Percentiles rank a stretch among this genome's conserved stretches.
Conservation (phyloP, 2,888 invertebrate species). For the Pseudolycoriella hygida region DNA sequence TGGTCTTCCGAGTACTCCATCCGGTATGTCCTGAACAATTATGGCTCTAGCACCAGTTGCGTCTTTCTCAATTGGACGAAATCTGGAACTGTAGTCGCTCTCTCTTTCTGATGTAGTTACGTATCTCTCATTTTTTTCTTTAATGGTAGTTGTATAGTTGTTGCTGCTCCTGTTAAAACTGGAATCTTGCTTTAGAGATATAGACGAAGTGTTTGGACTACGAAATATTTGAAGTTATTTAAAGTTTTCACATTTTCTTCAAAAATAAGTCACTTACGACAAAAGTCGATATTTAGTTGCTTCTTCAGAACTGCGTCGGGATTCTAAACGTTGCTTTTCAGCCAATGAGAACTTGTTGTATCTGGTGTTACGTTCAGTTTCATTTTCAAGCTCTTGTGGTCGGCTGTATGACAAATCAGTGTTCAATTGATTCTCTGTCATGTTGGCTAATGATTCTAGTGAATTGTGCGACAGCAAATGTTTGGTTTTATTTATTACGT, state of each 20-base stretch:
- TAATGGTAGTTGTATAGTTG: slow-evolving; percentile 26
- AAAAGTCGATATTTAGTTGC: slow-evolving; percentile 15
- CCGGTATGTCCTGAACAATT: slow-evolving; percentile 68
- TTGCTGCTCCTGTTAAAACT: slow-evolving; percentile 24
- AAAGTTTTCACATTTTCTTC: background rate
- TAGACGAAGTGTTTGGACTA: slow-evolving; percentile 22
- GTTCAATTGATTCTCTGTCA: slow-evolving; percentile 41
- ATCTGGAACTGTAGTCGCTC: slow-evolving; percentile 18
- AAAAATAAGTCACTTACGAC: slow-evolving; percentile 6
- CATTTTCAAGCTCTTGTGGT: slow-evolving; percentile 35
- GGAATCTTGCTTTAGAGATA: slow-evolving; percentile 26
- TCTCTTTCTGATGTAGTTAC: slow-evolving; percentile 20
- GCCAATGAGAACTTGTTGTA: slow-evolving; percentile 35
- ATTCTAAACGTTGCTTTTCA: slow-evolving; percentile 15
- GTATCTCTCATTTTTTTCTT: slow-evolving; percentile 26
- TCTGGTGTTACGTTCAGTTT: slow-evolving; percentile 42
- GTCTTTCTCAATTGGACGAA: slow-evolving; percentile 35
- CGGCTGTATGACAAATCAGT: slow-evolving; percentile 29
- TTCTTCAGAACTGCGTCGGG: slow-evolving; percentile 20
- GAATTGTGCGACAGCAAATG: slow-evolving; percentile 53
- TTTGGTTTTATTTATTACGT: slow-evolving; percentile 62
- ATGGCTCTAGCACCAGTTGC: slow-evolving; percentile 67
- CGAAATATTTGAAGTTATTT: too few species aligned
- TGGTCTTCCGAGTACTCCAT: slow-evolving; percentile 75
- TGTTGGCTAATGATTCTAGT: slow-evolving; percentile 49